Conservation (phyloP, 2,113 vertebrate species). For the Vulpes vulpes region DNA sequence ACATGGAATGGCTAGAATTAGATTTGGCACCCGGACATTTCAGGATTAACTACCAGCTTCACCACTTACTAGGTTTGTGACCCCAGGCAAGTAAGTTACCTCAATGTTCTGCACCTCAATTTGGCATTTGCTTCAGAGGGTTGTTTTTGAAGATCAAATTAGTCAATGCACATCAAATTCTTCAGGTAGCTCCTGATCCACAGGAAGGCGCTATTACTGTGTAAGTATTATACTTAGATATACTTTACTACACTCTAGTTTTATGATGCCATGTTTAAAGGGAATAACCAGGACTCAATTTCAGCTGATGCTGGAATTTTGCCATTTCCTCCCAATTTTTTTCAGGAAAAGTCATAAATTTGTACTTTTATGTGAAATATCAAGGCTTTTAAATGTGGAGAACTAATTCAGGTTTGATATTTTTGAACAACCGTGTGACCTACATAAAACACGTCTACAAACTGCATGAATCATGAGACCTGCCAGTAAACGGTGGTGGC, state of each 20-base stretch:
- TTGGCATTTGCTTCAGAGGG: neutral
- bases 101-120: neutral
- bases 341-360: conserved; percentile 45
- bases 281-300: neutral
- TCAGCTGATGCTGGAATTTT: neutral
- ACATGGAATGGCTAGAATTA: neutral
- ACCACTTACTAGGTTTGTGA: neutral
- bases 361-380: conserved; percentile 13
- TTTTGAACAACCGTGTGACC: neutral
- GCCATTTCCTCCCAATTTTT: neutral
- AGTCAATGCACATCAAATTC: neutral
- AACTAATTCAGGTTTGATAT: conserved; percentile 5
- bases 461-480: neutral
- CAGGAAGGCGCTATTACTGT: neutral
- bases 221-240: neutral
- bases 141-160: neutral
- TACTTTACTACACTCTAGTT: neutral
- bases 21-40: neutral
- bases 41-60: neutral
- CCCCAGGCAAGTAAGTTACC: neutral
- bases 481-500: neutral
- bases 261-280: neutral
- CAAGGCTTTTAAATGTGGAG: conserved; percentile 37
- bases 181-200: neutral
- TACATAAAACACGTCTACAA: neutral